Conservation (phyloP, 2,797 vertebrate species). For the Fistularia commersonii region DNA sequence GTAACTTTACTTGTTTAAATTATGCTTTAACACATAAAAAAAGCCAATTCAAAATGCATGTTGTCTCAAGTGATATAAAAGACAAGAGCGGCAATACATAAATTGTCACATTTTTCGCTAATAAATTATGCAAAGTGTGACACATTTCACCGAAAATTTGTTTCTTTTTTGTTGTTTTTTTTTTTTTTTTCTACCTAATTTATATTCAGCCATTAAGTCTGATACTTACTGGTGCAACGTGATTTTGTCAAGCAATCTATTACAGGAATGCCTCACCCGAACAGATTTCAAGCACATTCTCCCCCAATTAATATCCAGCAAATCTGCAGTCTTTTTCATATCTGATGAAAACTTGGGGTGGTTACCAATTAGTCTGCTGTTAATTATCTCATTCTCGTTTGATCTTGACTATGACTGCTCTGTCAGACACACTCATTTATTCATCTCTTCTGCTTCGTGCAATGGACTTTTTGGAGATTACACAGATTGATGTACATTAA, state of each 20-base stretch:
- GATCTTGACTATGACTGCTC: slow-evolving; percentile 77
- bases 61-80: too few relatives aligned
- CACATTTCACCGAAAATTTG: too few relatives aligned
- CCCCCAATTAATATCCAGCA: slow-evolving; percentile 74
- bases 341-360: slow-evolving; percentile 78
- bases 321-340: slow-evolving; percentile 71
- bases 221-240: slow-evolving; percentile 23
- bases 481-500: slow-evolving; percentile 76
- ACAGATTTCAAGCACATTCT: slow-evolving; percentile 75
- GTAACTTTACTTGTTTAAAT: too few relatives aligned
- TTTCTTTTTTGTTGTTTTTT: slow-evolving; percentile 17
- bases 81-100: too few relatives aligned
- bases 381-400: slow-evolving; percentile 82
- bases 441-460: slow-evolving; percentile 72
- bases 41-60: too few relatives aligned
- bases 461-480: slow-evolving; percentile 69
- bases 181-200: slow-evolving; percentile 16
- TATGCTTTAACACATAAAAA: too few relatives aligned
- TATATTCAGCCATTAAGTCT: slow-evolving; percentile 35
- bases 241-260: slow-evolving; percentile 49
- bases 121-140: too few relatives aligned
- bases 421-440: slow-evolving; percentile 78
- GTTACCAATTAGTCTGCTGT: slow-evolving; percentile 81
- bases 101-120: too few relatives aligned
- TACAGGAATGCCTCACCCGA: slow-evolving; percentile 48